Percentiles rank a stretch among this genome's conserved stretches.
These are phyloP conservation scores for Parus major DNA, from an alignment of 2,113 vertebrate species.

Conservation along the genomic window DNA sequence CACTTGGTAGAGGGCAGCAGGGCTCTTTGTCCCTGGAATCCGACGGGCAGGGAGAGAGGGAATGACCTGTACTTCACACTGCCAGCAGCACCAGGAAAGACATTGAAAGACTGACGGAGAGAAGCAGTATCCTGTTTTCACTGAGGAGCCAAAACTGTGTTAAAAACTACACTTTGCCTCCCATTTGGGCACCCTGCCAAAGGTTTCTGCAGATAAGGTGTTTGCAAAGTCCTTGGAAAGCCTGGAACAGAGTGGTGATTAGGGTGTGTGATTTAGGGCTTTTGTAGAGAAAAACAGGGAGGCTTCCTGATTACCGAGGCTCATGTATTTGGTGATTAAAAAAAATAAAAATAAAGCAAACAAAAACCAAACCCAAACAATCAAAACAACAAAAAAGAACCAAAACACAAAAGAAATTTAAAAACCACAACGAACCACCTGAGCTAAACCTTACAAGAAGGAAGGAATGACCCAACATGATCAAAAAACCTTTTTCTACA, in stretches of 20 bases:
- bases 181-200: background rate
- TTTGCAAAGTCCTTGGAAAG: conserved; percentile 11
- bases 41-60: background rate
- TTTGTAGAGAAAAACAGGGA: background rate
- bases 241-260: background rate
- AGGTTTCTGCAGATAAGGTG: background rate
- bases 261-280: background rate
- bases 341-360: background rate
- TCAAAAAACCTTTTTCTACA: background rate
- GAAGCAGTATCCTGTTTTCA: background rate
- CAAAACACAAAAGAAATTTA: background rate
- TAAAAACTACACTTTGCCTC: background rate
- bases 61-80: background rate
- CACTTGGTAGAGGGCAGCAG: background rate
- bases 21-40: background rate
- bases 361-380: background rate
- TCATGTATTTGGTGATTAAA: background rate
- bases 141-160: background rate
- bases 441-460: background rate
- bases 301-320: background rate
- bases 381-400: background rate
- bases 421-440: background rate
- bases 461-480: background rate
- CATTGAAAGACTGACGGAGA: background rate
- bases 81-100: background rate